phyloP scores from a whole-genome alignment of 2,113 vertebrate genomes.

The Eulacestoma nigropectus region DNA sequence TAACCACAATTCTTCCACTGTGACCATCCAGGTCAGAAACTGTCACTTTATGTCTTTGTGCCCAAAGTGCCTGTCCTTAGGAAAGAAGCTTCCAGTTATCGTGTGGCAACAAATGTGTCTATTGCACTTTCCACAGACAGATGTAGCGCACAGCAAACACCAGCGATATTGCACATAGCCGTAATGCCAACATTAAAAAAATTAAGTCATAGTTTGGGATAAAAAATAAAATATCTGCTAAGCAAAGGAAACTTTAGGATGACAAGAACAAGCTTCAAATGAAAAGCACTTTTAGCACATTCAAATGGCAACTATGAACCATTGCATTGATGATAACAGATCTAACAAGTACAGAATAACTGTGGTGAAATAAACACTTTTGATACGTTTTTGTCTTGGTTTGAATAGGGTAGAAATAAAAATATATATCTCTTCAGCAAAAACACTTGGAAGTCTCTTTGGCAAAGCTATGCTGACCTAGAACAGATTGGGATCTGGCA shows the following conservation, averaged over 20 bases:
- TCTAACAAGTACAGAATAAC: not conserved
- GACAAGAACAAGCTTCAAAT: not conserved
- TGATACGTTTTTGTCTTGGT: not conserved
- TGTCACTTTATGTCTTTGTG: not conserved
- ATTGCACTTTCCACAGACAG: not conserved
- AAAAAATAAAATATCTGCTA: not conserved
- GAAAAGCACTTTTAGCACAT: not conserved
- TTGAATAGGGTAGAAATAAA: not conserved
- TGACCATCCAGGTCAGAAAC: not conserved
- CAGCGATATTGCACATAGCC: fast-evolving
- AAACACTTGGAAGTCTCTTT: not conserved
- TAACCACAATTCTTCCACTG: not conserved
- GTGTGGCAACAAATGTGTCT: not conserved
- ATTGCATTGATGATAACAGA: not conserved
- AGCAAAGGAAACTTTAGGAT: not conserved
- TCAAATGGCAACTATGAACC: not conserved
- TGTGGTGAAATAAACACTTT: not conserved
- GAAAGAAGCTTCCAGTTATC: not conserved
- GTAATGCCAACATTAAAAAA: not conserved
- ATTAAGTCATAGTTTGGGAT: not conserved
- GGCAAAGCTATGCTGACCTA: not conserved
- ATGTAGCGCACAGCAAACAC: not conserved
- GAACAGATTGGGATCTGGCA: not conserved
- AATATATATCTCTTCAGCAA: not conserved
- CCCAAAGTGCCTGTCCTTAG: not conserved